Percentiles rank a stretch among this genome's conserved stretches.
Conservation (phyloP, 1,140 invertebrate species). For the Papilio polyxenes region DNA sequence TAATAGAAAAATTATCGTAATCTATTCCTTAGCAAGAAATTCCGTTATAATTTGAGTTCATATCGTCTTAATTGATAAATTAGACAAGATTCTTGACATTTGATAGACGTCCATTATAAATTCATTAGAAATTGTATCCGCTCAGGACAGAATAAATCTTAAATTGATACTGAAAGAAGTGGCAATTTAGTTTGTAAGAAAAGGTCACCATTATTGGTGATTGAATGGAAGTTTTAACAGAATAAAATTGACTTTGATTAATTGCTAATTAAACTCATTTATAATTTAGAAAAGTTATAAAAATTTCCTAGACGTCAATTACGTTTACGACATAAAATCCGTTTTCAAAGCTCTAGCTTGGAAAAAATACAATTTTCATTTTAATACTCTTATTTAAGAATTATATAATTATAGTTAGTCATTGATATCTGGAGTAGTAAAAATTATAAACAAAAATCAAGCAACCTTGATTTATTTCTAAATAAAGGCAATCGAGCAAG, state of each 20-base stretch:
- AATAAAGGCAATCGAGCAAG: not conserved
- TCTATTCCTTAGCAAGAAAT: not conserved
- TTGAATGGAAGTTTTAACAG: constrained; percentile 25
- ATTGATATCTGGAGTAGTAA: too few species aligned
- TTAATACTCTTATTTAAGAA: too few species aligned
- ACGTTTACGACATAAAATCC: not conserved
- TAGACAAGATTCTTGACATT: constrained; percentile 37
- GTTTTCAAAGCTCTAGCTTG: not conserved
- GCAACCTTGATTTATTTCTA: not conserved
- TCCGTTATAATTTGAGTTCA: not conserved
- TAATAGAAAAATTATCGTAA: not conserved
- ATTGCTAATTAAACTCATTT: constrained; percentile 21
- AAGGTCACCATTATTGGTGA: constrained; percentile 22
- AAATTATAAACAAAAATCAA: too few species aligned
- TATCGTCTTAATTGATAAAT: constrained; percentile 39
- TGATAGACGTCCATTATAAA: constrained; percentile 40
- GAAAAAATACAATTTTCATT: not conserved
- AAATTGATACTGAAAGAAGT: constrained; percentile 29
- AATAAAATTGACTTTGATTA: constrained; percentile 35
- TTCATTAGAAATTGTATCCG: constrained; percentile 42
- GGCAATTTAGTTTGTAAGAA: constrained; percentile 26
- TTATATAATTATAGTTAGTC: too few species aligned
- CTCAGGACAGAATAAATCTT: constrained; percentile 10
- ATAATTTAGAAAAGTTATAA: constrained; percentile 10
- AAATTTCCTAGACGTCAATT: not conserved